Evolutionary conservation across 2,113 vertebrate species (phyloP).

Genomic region (Petroica traversi): DNA sequence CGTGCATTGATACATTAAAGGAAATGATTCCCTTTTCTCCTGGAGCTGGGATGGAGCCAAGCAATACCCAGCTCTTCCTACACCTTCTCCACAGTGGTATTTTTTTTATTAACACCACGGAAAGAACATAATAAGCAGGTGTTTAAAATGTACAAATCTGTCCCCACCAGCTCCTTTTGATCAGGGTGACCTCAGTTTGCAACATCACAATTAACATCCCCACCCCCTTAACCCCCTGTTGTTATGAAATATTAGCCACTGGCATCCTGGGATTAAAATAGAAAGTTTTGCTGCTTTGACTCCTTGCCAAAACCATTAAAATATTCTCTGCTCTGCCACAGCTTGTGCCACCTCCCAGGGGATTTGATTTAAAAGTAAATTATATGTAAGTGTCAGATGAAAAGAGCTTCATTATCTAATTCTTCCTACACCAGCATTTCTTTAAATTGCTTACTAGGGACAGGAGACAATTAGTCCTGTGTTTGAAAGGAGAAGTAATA

Average conservation of each 20-base stretch:
- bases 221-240: background rate
- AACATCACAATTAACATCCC: background rate
- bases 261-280: background rate
- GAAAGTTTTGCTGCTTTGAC: slow-evolving; percentile 52
- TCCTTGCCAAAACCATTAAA: slow-evolving; percentile 63
- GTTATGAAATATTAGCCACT: slow-evolving; percentile 46
- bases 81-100: background rate
- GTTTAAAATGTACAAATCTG: background rate
- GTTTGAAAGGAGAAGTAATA: slow-evolving; percentile 35
- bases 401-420: slow-evolving; percentile 69
- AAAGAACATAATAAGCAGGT: background rate
- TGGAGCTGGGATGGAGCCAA: background rate
- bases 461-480: slow-evolving; percentile 57
- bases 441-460: slow-evolving; percentile 67
- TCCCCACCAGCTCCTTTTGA: slow-evolving; percentile 15
- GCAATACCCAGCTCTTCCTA: background rate
- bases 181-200: slow-evolving; percentile 14
- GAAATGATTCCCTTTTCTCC: background rate
- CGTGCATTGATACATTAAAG: rapidly evolving
- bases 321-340: slow-evolving; percentile 50
- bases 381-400: slow-evolving; percentile 59
- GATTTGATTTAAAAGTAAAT: slow-evolving; percentile 66
- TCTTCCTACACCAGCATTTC: slow-evolving; percentile 66
- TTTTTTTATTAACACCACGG: background rate
- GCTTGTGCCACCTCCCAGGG: slow-evolving; percentile 58